These are phyloP conservation scores for Caiman crocodilus DNA, from an alignment of 2,797 vertebrate species.

Conservation along the genomic window DNA sequence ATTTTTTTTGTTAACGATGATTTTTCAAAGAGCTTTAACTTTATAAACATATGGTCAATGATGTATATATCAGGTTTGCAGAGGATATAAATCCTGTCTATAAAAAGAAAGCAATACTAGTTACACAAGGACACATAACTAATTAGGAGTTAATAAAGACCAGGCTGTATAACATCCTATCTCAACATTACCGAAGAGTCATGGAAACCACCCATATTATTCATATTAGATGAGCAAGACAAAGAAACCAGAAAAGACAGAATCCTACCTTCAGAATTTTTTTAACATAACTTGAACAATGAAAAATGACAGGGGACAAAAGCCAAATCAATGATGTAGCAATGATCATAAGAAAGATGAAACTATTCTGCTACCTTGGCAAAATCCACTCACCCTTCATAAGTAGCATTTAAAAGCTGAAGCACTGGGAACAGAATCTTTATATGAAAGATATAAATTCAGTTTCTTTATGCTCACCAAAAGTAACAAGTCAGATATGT, in stretches of 20 bases:
- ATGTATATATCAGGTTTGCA: neutral
- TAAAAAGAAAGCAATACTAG: neutral
- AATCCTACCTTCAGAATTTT: neutral
- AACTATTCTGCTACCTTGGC: neutral
- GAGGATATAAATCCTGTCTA: neutral
- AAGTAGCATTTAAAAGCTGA: slow-evolving; percentile 1
- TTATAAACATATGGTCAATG: neutral
- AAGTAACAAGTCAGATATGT: slow-evolving; percentile 21
- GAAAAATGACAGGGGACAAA: neutral
- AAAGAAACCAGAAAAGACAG: fast-evolving
- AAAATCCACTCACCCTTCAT: neutral
- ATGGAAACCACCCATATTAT: neutral
- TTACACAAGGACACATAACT: neutral
- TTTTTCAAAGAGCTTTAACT: neutral
- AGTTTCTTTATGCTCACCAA: neutral
- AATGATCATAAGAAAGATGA: neutral
- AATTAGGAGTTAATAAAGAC: neutral
- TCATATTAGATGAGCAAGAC: neutral
- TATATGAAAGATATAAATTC: neutral
- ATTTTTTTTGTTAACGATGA: neutral
- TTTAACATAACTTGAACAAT: neutral
- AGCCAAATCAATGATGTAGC: neutral
- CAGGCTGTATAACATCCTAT: fast-evolving
- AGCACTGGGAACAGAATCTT: neutral
- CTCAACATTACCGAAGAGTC: neutral